Evolutionary conservation across 2,113 vertebrate genomes (phyloP).

Genomic region (Rattus rattus): DNA sequence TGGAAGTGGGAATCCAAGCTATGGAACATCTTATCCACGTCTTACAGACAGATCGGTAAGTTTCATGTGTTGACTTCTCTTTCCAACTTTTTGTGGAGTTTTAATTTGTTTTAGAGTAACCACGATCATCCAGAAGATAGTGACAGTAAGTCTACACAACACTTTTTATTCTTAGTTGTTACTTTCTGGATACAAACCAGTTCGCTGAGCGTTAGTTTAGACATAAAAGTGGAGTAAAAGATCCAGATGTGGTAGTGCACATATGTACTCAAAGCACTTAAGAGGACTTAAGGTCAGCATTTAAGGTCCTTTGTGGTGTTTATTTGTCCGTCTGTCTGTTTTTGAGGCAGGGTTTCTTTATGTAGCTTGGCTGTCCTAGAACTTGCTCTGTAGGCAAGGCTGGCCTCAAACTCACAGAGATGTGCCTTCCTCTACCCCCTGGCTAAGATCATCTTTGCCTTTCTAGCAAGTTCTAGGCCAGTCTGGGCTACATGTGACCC

Average conservation of each 20-base stretch:
- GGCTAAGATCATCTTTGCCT: neutral
- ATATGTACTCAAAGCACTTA: neutral
- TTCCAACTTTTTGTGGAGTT: conserved; percentile 42
- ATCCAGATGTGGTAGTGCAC: neutral
- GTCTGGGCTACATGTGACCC: neutral
- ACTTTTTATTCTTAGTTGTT: conserved; percentile 26
- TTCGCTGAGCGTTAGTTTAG: neutral
- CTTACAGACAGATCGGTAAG: conserved; percentile 96
- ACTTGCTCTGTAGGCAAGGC: neutral
- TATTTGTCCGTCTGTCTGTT: neutral
- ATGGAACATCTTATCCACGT: conserved; percentile 96
- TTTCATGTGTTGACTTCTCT: neutral
- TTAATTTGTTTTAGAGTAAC: conserved; percentile 48
- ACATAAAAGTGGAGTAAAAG: neutral
- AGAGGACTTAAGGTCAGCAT: neutral
- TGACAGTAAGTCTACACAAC: neutral
- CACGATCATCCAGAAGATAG: conserved; percentile 15
- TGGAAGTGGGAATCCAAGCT: conserved; percentile 96
- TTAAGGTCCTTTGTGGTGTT: neutral
- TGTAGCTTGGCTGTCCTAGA: no score
- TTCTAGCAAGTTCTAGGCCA: neutral
- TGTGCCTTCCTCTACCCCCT: neutral
- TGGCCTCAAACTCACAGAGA: neutral
- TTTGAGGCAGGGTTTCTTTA: neutral
- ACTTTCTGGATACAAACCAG: neutral